Conservation (phyloP, 2,113 vertebrate genomes). For the Fulica atra region DNA sequence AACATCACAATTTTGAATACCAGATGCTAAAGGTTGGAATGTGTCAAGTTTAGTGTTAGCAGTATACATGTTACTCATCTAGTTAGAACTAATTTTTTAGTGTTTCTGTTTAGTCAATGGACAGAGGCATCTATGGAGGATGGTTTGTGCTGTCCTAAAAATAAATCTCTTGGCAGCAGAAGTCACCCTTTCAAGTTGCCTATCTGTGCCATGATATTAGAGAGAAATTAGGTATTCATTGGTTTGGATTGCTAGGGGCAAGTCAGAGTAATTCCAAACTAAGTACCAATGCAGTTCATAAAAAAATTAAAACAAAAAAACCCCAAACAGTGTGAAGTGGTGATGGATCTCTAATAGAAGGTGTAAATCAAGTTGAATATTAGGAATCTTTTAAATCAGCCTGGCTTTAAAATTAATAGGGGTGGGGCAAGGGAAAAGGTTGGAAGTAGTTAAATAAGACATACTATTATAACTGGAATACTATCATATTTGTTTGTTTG, state of each 20-base stretch:
- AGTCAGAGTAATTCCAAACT: not conserved
- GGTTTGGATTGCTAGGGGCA: not conserved
- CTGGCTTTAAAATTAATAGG: not conserved
- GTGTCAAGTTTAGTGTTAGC: not conserved
- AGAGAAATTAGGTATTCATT: not conserved
- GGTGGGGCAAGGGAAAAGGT: not conserved
- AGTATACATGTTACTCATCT: not conserved
- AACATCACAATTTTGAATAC: not conserved
- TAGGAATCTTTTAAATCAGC: not conserved
- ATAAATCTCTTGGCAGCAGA: not conserved
- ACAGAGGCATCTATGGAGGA: not conserved
- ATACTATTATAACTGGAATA: not conserved
- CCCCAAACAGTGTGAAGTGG: not conserved
- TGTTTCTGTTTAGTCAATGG: not conserved
- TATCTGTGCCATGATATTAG: not conserved
- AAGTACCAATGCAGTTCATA: not conserved
- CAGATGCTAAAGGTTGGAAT: not conserved
- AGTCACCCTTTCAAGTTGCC: not conserved
- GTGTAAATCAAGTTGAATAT: not conserved
- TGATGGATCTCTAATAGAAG: not conserved
- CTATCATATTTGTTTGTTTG: not conserved
- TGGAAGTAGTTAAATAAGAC: not conserved
- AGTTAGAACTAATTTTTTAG: not conserved
- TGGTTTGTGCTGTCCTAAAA: not conserved
- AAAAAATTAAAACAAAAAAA: not conserved